Evolutionary conservation across 1,140 invertebrate species (phyloP).

Genomic region (Drosophila auraria): DNA sequence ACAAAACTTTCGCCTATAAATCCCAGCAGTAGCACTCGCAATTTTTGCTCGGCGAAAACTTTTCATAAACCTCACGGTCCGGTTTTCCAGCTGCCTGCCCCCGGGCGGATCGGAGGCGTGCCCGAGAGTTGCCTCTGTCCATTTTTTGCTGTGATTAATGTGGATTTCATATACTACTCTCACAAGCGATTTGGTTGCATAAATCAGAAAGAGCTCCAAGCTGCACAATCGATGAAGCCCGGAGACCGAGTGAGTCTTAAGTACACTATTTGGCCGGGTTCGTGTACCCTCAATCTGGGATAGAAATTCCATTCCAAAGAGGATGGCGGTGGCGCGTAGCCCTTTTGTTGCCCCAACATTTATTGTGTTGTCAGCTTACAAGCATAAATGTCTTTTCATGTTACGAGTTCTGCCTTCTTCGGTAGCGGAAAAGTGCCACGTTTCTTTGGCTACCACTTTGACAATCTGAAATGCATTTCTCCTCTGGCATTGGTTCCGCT

Average conservation of each 20-base stretch:
- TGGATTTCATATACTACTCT: slow-evolving; percentile 65
- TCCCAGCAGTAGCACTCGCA: slow-evolving; percentile 42
- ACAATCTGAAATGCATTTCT: slow-evolving; percentile 53
- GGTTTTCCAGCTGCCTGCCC: slow-evolving; percentile 16
- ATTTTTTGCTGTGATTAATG: slow-evolving; percentile 71
- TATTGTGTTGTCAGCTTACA: slow-evolving; percentile 49
- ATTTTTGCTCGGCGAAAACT: slow-evolving; percentile 58
- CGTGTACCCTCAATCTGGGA: slow-evolving; percentile 25
- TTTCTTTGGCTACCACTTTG: slow-evolving; percentile 19
- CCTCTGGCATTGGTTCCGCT: neutral
- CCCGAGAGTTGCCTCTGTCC: slow-evolving; percentile 17
- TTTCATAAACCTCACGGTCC: slow-evolving; percentile 72
- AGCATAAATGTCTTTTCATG: slow-evolving; percentile 23
- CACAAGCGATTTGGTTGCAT: slow-evolving; percentile 69
- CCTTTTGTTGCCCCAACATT: slow-evolving; percentile 37
- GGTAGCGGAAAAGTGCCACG: slow-evolving; percentile 26
- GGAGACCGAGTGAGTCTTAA: slow-evolving; percentile 32
- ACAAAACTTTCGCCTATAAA: slow-evolving; percentile 77
- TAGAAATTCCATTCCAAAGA: slow-evolving; percentile 4
- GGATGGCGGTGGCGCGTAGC: slow-evolving; percentile 30
- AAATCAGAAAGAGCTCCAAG: slow-evolving; percentile 43
- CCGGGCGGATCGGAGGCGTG: neutral
- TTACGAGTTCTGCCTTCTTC: slow-evolving; percentile 18
- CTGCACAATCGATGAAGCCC: slow-evolving; percentile 32
- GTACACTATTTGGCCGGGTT: slow-evolving; percentile 43